Conservation (phyloP, 2,797 vertebrate species). For the Acanthiza pusilla region DNA sequence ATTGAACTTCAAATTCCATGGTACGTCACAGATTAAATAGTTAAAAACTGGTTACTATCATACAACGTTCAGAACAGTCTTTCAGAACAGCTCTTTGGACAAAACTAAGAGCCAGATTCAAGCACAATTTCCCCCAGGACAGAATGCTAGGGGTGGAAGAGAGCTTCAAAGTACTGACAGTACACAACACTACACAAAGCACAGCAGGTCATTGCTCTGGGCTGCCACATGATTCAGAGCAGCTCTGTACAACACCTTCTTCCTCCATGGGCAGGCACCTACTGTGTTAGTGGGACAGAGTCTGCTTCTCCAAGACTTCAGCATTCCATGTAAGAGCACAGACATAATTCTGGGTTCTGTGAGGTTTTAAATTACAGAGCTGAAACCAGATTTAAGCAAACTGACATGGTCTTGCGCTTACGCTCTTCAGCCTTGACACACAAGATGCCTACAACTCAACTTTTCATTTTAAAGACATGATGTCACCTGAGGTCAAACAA, state of each 20-base stretch:
- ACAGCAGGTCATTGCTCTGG: background rate
- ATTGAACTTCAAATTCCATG: constrained; percentile 49
- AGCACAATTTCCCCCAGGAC: background rate
- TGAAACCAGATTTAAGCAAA: background rate
- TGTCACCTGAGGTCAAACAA: background rate
- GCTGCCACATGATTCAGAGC: background rate
- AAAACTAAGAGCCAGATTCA: constrained; percentile 38
- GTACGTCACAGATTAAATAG: constrained; percentile 49
- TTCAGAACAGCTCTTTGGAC: constrained; percentile 46
- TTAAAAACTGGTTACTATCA: constrained; percentile 46
- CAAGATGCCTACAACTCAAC: background rate
- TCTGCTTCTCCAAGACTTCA: background rate
- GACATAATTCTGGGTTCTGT: background rate
- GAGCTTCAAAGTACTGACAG: background rate
- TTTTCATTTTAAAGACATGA: background rate
- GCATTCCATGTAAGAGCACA: background rate
- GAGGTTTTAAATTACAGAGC: background rate
- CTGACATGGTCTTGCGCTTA: background rate
- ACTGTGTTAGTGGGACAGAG: background rate
- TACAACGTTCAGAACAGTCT: constrained; percentile 34
- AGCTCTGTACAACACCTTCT: background rate
- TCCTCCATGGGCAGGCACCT: background rate
- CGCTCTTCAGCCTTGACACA: background rate
- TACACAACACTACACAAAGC: background rate
- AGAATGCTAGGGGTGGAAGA: background rate